Evolutionary conservation across 2,113 vertebrate genomes (phyloP).

Genomic region (Chitala chitala): DNA sequence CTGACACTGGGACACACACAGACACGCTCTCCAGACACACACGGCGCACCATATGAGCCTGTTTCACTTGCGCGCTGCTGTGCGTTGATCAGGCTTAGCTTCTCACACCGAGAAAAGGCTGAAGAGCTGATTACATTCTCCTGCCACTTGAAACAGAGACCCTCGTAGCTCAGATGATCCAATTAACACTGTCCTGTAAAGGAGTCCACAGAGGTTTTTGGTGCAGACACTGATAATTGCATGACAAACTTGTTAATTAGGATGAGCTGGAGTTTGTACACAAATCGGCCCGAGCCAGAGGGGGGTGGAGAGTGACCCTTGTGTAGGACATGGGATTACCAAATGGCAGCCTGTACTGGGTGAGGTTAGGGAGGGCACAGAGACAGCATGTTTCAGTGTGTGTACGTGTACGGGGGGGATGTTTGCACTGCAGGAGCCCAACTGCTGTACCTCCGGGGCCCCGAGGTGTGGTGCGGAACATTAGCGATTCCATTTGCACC

Average conservation of each 20-base stretch:
- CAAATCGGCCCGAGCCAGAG: neutral
- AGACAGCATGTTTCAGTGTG: neutral
- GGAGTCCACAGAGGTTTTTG: neutral
- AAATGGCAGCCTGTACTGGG: neutral
- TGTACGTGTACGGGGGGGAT: neutral
- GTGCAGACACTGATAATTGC: conserved; percentile 2
- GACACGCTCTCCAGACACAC: too few relatives aligned
- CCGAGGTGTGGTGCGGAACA: neutral
- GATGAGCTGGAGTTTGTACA: conserved; percentile 16
- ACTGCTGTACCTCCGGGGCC: neutral
- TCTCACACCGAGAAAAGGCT: neutral
- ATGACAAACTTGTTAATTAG: conserved; percentile 1
- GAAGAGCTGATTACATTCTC: too few relatives aligned
- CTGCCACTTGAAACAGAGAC: too few relatives aligned
- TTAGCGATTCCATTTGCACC: neutral
- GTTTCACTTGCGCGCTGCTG: too few relatives aligned
- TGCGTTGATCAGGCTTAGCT: too few relatives aligned
- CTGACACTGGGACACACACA: too few relatives aligned
- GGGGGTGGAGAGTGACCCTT: neutral
- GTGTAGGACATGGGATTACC: too few relatives aligned
- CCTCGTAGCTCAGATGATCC: neutral
- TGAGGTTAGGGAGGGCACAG: neutral
- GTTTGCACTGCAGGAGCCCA: neutral
- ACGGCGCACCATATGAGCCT: too few relatives aligned
- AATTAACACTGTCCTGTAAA: neutral